phyloP scores from a whole-genome alignment of 2,888 invertebrate species.

The Halocaridina rubra region DNA sequence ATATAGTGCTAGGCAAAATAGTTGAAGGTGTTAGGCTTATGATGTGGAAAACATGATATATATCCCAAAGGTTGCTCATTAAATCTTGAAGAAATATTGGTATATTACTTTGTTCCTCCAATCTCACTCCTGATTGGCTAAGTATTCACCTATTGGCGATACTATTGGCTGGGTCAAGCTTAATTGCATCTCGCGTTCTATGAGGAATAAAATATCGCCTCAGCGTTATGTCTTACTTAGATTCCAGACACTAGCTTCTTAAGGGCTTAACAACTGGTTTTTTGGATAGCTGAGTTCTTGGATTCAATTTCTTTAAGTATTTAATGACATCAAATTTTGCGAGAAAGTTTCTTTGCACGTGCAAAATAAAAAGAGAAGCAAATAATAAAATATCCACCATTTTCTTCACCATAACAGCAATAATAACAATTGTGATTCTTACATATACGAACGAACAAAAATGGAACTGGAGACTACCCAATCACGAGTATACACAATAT shows the following conservation, averaged over 20 bases:
- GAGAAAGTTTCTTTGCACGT: no score
- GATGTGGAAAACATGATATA: not conserved
- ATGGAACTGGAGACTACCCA: no score
- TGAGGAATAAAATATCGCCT: constrained; percentile 18
- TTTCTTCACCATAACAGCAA: no score
- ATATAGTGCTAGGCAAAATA: not conserved
- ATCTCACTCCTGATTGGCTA: not conserved
- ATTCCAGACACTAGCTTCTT: not conserved
- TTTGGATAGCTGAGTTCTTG: no score
- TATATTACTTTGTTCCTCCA: not conserved
- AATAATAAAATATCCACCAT: no score
- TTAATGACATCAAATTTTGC: not conserved
- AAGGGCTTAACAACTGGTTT: no score
- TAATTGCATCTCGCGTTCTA: not conserved
- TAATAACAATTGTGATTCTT: no score
- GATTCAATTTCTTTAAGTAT: no score
- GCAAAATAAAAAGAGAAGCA: no score
- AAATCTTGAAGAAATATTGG: not conserved
- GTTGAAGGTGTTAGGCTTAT: not conserved
- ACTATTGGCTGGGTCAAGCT: not conserved
- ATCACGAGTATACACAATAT: no score
- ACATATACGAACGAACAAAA: no score
- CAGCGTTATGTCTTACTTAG: constrained; percentile 46
- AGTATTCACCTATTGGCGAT: not conserved
- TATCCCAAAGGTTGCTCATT: not conserved